phyloP scores from a whole-genome alignment of 2,113 vertebrate genomes.

The Oryzias curvinotus region DNA sequence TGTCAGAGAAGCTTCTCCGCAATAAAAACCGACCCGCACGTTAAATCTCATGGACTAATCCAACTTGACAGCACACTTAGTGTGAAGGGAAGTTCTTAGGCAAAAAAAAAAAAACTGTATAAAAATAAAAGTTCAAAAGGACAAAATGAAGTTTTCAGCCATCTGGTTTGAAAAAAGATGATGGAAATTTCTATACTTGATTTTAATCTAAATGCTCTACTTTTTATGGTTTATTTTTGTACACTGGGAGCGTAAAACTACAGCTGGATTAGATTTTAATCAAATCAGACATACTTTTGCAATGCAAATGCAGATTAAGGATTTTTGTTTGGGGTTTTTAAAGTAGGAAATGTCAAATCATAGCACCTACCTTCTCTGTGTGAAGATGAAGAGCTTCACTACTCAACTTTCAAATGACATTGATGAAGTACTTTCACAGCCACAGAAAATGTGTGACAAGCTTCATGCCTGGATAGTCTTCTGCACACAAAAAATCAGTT shows the following conservation, averaged over 20 bases:
- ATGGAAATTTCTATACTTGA: too few species aligned
- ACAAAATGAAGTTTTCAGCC: too few species aligned
- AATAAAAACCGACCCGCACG: constrained; percentile 29
- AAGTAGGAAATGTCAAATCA: constrained; percentile 42
- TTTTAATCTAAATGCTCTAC: too few species aligned
- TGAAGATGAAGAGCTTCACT: constrained; percentile 32
- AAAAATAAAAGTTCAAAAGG: constrained; percentile 31
- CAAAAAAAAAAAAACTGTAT: constrained; percentile 11
- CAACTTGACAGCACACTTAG: constrained; percentile 42
- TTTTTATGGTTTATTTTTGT: too few species aligned
- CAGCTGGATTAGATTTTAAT: too few species aligned
- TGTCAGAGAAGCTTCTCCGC: constrained; percentile 43
- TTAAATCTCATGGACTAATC: constrained; percentile 48
- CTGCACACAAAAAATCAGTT: neutral
- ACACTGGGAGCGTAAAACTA: too few species aligned
- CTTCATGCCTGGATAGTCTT: neutral
- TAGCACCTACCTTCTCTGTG: constrained; percentile 20
- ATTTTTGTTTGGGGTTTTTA: constrained; percentile 23
- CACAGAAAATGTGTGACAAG: constrained; percentile 1
- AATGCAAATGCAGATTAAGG: too few species aligned
- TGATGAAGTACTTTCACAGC: constrained; percentile 23
- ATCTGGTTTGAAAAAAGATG: too few species aligned
- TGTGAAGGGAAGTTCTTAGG: constrained; percentile 47
- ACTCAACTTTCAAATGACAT: constrained; percentile 26
- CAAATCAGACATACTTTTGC: too few species aligned